Conservation (phyloP, 2,113 vertebrate species). For the Spea multiplicata region DNA sequence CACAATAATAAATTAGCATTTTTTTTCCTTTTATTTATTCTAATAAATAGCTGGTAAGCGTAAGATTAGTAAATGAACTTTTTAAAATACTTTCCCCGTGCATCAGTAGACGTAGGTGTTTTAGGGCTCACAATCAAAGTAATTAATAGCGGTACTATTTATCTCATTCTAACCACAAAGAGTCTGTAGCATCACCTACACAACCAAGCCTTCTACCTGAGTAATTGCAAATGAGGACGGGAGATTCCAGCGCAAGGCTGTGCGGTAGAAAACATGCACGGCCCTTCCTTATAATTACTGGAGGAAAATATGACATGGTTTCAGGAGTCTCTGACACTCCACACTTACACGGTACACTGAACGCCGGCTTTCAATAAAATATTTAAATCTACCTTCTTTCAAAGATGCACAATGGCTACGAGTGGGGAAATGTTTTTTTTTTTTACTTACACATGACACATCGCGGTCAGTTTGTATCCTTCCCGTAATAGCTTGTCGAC, state of each 20-base stretch:
- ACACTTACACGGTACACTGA: too few relatives aligned
- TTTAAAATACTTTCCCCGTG: too few relatives aligned
- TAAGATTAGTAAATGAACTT: too few relatives aligned
- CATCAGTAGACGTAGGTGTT: constrained; percentile 15
- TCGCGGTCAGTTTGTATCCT: constrained; percentile 33
- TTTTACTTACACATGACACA: constrained; percentile 12
- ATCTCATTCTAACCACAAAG: constrained; percentile 4
- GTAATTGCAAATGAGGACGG: neutral
- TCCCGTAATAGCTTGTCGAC: constrained; percentile 33
- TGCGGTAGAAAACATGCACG: neutral
- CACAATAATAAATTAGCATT: too few relatives aligned
- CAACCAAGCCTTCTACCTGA: neutral
- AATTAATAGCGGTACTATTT: constrained; percentile 10
- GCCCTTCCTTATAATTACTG: neutral
- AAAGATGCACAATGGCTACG: constrained; percentile 8
- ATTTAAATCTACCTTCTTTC: neutral
- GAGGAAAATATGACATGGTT: neutral
- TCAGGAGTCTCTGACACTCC: neutral
- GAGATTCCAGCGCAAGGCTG: neutral
- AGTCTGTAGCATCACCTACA: constrained; percentile 21
- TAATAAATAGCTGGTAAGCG: too few relatives aligned
- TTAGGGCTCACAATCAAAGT: constrained; percentile 19
- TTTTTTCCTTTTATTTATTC: too few relatives aligned
- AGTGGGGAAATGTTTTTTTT: constrained; percentile 8
- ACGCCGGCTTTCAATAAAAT: too few relatives aligned